Conservation (phyloP, 92 coral and sea anemone genomes). For the Phymanthus crucifer region DNA sequence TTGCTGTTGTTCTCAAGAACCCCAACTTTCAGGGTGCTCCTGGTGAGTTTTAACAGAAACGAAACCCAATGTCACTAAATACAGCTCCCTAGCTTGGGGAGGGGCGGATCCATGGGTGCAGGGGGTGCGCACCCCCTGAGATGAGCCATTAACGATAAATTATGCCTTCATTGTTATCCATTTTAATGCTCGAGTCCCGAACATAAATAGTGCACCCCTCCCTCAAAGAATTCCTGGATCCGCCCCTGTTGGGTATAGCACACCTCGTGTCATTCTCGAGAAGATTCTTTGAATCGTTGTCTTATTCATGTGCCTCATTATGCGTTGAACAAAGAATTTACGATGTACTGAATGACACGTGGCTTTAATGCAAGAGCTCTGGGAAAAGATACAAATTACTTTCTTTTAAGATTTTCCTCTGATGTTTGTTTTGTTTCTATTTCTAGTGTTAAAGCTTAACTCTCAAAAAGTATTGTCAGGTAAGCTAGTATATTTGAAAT, state of each 20-base stretch:
- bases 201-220: too few relatives aligned
- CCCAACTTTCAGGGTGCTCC: constrained; percentile 15
- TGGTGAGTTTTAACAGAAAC: background rate
- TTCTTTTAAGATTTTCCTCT: background rate
- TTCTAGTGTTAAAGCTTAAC: background rate
- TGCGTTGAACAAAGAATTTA: background rate
- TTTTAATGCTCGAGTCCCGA: too few relatives aligned
- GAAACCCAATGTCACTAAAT: background rate
- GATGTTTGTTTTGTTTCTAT: background rate
- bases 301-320: background rate
- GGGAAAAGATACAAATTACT: too few relatives aligned
- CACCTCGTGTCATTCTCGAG: background rate
- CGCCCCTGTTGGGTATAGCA: too few relatives aligned
- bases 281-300: background rate
- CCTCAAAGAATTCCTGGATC: too few relatives aligned
- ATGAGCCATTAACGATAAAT: too few relatives aligned
- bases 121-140: too few relatives aligned
- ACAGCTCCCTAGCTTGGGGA: background rate
- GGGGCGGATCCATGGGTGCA: too few relatives aligned
- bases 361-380: background rate
- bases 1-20: constrained; percentile 18
- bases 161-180: too few relatives aligned
- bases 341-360: background rate
- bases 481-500: too few relatives aligned
- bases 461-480: background rate